Conservation (phyloP, 2,113 vertebrate genomes). For the Dicaeum eximium region DNA sequence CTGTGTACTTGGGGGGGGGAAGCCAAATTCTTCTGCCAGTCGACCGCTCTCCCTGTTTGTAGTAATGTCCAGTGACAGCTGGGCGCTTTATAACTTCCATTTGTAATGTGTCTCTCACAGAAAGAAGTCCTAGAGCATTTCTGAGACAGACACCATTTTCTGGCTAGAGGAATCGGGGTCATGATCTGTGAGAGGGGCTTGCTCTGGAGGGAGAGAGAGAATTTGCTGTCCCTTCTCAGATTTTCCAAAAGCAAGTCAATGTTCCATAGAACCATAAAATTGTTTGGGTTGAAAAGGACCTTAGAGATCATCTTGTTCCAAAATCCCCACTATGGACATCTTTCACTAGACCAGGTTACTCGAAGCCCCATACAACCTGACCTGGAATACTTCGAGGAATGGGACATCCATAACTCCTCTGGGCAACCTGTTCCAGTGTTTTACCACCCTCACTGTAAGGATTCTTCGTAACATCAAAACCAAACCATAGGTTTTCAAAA, state of each 20-base stretch:
- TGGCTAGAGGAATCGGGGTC: rapidly evolving
- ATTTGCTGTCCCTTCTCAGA: not conserved
- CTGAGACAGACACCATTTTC: not conserved
- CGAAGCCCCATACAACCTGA: not conserved
- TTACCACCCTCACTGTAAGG: not conserved
- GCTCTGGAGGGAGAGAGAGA: not conserved
- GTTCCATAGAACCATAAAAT: not conserved
- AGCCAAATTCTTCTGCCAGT: not conserved
- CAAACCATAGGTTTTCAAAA: no score
- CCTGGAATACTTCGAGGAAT: not conserved
- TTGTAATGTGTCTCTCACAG: not conserved
- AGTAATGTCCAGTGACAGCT: not conserved
- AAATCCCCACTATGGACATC: not conserved
- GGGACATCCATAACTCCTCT: not conserved
- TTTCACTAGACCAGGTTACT: not conserved
- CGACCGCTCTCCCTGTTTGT: rapidly evolving
- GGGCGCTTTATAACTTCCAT: not conserved
- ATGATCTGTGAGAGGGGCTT: not conserved
- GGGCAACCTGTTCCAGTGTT: not conserved
- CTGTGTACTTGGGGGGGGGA: not conserved
- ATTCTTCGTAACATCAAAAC: not conserved
- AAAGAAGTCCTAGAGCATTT: not conserved
- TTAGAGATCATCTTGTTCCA: not conserved
- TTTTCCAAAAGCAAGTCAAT: not conserved
- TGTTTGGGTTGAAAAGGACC: not conserved